Base-by-base conservation (phyloP, 2,888 invertebrate genomes). In the Listrodromus nycthemerus region DNA sequence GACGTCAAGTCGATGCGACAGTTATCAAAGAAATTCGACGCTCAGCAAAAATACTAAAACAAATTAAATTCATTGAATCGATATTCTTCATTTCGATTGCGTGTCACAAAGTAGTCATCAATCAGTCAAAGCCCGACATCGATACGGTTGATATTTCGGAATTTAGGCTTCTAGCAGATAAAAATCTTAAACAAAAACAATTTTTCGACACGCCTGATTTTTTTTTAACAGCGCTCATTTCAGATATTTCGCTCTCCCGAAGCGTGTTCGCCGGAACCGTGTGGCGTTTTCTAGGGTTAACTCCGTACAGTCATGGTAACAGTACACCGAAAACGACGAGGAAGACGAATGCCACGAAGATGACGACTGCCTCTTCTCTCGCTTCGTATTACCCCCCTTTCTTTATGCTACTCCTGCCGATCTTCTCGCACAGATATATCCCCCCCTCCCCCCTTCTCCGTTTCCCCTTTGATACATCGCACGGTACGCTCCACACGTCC, bases 311-410 rank as follows among this genome's bases (percentile, higher is more conserved):
- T 16, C 41, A 4, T 16, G 41, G 41, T 16, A 45, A 45, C 16
- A 45, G 41, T 45, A 45, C 41, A 45, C 41, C 41, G 16, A 45
- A 45, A 4, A 5, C 16, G 41, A 13, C 41, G 41, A 45, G 41
- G 67, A 61, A 70, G 78, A 77, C 77, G 82, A 82, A 67, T 81
- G 77, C 66, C 66, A 74, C 67, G 69, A 82, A 78, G 73, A 82
- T 69, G 76, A 82, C 71, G 81, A 82, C 65, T 63, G 70, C 50
- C 80, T 66, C 61, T 52, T 70, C 74, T 24, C 45, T 73, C 48
- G 67, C 74, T 80, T 76, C 75, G 79, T 48, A 61, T 67, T 52
- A 45, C 24, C 24, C 61, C 27, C 66, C 73, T 58, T 41, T 75
- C 21, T 55, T 55, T 58, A 75, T 71, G 69, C 75, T 71, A 67